These are phyloP conservation scores for Gnathonemus echidnorhynchus DNA, from an alignment of 2,113 vertebrate genomes.

Conservation along the genomic window DNA sequence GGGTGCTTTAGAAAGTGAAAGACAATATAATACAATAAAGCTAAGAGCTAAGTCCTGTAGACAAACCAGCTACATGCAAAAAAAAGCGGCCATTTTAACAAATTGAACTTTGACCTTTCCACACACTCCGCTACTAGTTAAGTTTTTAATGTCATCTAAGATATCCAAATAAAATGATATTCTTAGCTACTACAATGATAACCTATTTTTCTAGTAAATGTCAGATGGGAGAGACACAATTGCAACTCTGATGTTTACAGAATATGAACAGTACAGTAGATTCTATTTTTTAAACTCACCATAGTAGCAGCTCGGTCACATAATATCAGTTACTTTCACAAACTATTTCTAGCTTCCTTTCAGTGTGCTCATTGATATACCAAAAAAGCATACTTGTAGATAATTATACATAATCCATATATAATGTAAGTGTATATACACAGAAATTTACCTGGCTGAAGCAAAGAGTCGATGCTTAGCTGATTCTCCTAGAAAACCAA, in stretches of 20 bases:
- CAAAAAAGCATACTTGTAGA: neutral
- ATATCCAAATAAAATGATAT: constrained; percentile 42
- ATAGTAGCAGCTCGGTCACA: neutral
- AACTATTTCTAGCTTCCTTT: neutral
- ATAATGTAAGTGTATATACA: too few species aligned
- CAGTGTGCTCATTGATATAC: neutral
- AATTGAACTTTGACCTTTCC: constrained; percentile 19
- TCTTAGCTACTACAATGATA: constrained; percentile 32
- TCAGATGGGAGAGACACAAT: constrained; percentile 44
- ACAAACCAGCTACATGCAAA: neutral
- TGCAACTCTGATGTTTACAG: constrained; percentile 37
- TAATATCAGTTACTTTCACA: constrained; percentile 36
- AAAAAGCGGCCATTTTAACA: neutral
- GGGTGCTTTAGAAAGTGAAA: neutral
- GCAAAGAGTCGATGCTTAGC: too few species aligned
- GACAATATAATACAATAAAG: neutral
- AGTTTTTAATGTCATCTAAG: constrained; percentile 39
- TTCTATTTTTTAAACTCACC: neutral
- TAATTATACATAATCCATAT: neutral
- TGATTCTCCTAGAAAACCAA: too few species aligned
- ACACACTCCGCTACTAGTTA: constrained; percentile 27
- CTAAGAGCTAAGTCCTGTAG: too few species aligned
- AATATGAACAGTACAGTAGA: neutral
- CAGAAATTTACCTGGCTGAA: too few species aligned
- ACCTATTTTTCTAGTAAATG: constrained; percentile 50